These are phyloP conservation scores for Sebastes fasciatus DNA, from an alignment of 2,113 vertebrate species.

Conservation along the genomic window DNA sequence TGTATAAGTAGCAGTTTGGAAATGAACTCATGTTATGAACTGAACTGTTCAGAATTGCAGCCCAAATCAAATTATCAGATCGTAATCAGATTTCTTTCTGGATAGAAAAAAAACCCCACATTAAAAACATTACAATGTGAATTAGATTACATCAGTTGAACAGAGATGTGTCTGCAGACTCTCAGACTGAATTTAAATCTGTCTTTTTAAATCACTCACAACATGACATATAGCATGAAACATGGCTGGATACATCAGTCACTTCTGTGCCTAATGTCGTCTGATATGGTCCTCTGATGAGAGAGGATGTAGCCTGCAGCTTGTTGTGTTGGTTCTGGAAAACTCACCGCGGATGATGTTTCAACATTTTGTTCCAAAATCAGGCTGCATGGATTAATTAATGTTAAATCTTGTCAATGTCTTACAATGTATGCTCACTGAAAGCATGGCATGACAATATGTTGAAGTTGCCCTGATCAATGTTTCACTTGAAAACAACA, in stretches of 20 bases:
- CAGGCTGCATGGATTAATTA: background rate
- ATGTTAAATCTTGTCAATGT: slow-evolving; percentile 30
- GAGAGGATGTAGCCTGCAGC: background rate
- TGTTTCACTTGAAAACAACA: slow-evolving; percentile 18
- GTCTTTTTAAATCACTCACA: slow-evolving; percentile 2
- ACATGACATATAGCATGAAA: slow-evolving; percentile 13
- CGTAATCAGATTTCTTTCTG: slow-evolving; percentile 1
- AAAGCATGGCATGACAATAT: slow-evolving; percentile 6
- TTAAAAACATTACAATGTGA: slow-evolving; percentile 4
- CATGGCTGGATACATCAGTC: slow-evolving; percentile 7
- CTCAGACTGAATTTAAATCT: slow-evolving; percentile 15
- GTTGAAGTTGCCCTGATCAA: slow-evolving; percentile 41
- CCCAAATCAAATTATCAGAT: slow-evolving; percentile 1
- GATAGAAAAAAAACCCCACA: slow-evolving; percentile 3
- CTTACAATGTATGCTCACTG: background rate
- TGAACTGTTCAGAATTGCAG: slow-evolving; percentile 3
- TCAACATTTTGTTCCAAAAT: slow-evolving; percentile 1
- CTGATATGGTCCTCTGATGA: slow-evolving; percentile 3
- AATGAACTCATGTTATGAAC: background rate
- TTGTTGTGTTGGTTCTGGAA: slow-evolving; percentile 12
- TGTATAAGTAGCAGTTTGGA: background rate
- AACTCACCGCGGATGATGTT: slow-evolving; percentile 12
- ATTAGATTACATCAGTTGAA: slow-evolving; percentile 5
- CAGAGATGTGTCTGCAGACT: slow-evolving; percentile 1
- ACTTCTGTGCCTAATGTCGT: background rate